Base-by-base conservation (phyloP, 2,888 invertebrate genomes). In the Dendrolimus houi region DNA sequence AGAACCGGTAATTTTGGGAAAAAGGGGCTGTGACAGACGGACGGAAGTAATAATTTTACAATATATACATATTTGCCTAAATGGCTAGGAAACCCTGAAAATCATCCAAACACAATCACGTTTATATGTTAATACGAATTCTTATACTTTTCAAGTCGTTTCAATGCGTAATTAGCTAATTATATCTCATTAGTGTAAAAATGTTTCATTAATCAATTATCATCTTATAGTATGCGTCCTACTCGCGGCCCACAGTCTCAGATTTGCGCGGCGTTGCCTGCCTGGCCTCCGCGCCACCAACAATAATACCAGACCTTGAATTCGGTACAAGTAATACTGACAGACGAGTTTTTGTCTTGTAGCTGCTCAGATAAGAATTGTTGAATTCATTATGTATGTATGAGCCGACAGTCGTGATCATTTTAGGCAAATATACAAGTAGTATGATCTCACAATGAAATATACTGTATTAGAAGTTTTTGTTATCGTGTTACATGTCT, bases 281-380 rank as follows among this genome's bases (percentile, higher is more conserved):
- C 60, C 41, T 58, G 66, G 64, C 64, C 67, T 68, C 68, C 60
- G 58, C 57, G 54, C 62, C 57, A 47, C 64, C 64, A 62, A 67
- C 68, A 68, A 68, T 65, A 58, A 62, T 59, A 58, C 54, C 57
- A 64, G 62, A 66, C 68, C 68, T 68, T 68, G 68, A 66, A 62
- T 79, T 77, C 69, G 62, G 74, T 77, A 71, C 67, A 67, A 77
- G 78, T 75, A 76, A 70, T 71, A 69, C 71, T 71, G 70, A 68
- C 71, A 73, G 77, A 77, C 80, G 70, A 78, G 79, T 82, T 83
- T 82, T 82, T 82, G 81, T 77, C 72, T 72, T 72, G 65, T 69
- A 68, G 65, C 64, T 62, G 65, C 65, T 76, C 70, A 75, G 79
- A 81, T 82, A 79, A 77, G 74, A 75, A 81, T 81, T 80, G 66